A percentile compares a stretch with the other conserved stretches of the same genome.
Evolutionary conservation across 2,888 invertebrate species (phyloP).

Genomic region (Catocala sponsa): DNA sequence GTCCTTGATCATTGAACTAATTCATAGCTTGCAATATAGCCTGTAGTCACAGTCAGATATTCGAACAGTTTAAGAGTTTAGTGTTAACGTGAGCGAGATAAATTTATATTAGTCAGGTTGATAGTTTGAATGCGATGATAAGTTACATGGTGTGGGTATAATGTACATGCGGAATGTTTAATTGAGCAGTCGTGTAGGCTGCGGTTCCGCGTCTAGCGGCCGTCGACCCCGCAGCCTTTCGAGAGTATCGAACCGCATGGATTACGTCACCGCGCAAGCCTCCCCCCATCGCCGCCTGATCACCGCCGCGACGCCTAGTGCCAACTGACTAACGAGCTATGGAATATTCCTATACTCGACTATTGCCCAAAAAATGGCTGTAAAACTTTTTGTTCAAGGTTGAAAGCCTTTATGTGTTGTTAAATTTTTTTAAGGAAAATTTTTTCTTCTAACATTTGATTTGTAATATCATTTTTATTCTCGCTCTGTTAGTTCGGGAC

Average conservation of each 20-base stretch:
- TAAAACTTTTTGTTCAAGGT: conserved; percentile 40
- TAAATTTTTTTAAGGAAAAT: conserved; percentile 14
- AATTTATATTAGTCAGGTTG: conserved; percentile 31
- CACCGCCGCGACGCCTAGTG: conserved; percentile 54
- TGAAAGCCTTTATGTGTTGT: conserved; percentile 25
- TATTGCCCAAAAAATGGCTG: conserved; percentile 51
- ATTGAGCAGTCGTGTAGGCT: conserved; percentile 83
- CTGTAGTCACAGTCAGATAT: background rate
- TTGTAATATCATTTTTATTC: conserved; percentile 15
- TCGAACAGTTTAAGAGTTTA: conserved; percentile 4
- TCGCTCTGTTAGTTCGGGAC: conserved; percentile 8
- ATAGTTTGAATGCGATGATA: conserved; percentile 41
- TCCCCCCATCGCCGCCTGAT: conserved; percentile 57
- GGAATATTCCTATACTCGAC: conserved; percentile 61
- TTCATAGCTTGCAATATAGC: background rate
- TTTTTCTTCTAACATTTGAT: too few relatives aligned
- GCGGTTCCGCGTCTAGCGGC: conserved; percentile 85
- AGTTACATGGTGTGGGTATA: conserved; percentile 55
- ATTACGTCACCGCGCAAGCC: conserved; percentile 83
- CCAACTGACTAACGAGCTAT: conserved; percentile 52
- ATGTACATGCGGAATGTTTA: conserved; percentile 79
- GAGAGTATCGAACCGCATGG: conserved; percentile 79
- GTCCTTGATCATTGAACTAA: background rate
- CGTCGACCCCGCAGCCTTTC: conserved; percentile 82
- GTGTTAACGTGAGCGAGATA: conserved; percentile 20